Evolutionary conservation across 2,888 invertebrate species (phyloP), one percentile per base, ranked within the genome.

Genomic region (Epirrita christyi): DNA sequence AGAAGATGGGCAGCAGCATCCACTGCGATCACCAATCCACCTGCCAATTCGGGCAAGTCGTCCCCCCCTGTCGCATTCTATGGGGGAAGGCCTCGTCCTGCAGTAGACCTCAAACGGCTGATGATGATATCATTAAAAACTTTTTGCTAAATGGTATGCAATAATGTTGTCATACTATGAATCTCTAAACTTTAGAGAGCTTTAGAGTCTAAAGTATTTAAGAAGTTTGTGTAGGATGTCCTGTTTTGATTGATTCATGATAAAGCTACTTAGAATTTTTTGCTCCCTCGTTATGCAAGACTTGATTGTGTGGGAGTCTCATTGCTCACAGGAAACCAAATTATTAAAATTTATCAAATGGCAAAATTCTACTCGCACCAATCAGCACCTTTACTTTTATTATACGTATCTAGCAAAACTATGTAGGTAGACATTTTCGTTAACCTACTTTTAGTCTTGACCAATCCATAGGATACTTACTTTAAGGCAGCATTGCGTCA

Each of bases 401-500:
- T 32, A 7, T 32, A 32, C 32, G 1, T 32, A 32, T 13, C 7
- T 38, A 21, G 21, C 27, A 6, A 41, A 9, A 21, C 14, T 40
- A 36, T 21, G 11, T 28, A 15, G 41, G 15, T 38, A 55, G 62
- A 68, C 64, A 67, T 66, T 66, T 71, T 61, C 60, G 52, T 53
- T 67, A 59, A 61, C 60, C 56, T 42, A 59, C 34, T 46, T 74
- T 66, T 29, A 40, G 48, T 54, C 48, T 61, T 66, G 57, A 58
- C 62, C 67, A 61, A 67, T 63, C n/a, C 11, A 59, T 60, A 60
- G 58, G 54, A 61, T 43, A 53, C 53, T 58, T 59, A 47, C 47
- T 61, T 53, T 61, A 57, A 57, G 50, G 58, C 53, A 36, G 46
- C 37, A 64, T 67, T 63, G 62, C 65, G 56, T 62, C 63, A 67